Conservation (phyloP, 2,888 invertebrate species). For the Galerucella nymphaeae region DNA sequence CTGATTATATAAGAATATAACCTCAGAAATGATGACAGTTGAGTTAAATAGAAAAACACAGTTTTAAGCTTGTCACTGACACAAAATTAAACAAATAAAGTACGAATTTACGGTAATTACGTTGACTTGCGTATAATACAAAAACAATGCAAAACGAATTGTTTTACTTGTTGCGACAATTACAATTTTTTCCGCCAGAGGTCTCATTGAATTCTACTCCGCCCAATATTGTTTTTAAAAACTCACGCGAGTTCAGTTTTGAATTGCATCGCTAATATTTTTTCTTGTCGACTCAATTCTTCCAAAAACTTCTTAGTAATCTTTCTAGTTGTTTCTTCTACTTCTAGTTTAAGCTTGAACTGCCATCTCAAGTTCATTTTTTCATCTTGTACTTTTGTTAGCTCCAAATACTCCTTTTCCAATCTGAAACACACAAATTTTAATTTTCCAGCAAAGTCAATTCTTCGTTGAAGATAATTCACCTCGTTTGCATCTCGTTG, state of each 20-base stretch:
- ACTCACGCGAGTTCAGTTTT: conserved; percentile 54
- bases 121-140: too few species aligned
- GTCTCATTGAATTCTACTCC: too few species aligned
- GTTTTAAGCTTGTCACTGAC: too few species aligned
- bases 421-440: conserved; percentile 23
- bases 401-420: conserved; percentile 41
- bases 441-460: neutral
- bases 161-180: too few species aligned
- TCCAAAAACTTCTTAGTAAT: conserved; percentile 48
- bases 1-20: too few species aligned
- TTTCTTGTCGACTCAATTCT: conserved; percentile 56
- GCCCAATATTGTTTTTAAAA: neutral
- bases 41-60: too few species aligned
- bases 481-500: neutral
- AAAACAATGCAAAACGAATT: too few species aligned
- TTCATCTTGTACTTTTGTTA: conserved; percentile 37
- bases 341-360: conserved; percentile 51
- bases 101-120: too few species aligned
- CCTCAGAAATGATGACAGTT: too few species aligned
- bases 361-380: conserved; percentile 48
- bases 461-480: neutral
- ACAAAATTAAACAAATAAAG: too few species aligned
- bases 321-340: conserved; percentile 50
- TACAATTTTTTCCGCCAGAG: too few species aligned
- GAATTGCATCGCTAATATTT: conserved; percentile 51